A percentile compares a stretch with the other conserved stretches of the same genome.
These are phyloP conservation scores for Castor canadensis DNA, from an alignment of 2,113 vertebrate genomes.

Conservation along the genomic window DNA sequence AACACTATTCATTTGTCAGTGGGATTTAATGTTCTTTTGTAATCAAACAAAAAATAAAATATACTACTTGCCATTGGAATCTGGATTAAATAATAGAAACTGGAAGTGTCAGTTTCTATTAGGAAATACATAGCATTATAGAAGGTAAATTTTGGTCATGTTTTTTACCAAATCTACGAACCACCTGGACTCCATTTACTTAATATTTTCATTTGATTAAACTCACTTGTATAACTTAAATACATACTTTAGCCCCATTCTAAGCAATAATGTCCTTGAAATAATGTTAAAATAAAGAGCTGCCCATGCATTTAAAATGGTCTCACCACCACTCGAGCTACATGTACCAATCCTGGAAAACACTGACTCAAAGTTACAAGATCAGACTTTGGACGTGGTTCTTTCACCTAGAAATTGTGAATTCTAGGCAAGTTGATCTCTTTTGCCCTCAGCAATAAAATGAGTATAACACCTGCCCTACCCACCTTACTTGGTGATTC, in stretches of 20 bases:
- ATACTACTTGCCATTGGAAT: neutral
- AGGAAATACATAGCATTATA: neutral
- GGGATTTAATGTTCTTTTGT: neutral
- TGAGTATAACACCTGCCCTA: neutral
- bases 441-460: neutral
- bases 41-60: neutral
- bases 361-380: neutral
- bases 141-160: neutral
- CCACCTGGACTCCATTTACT: neutral
- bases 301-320: neutral
- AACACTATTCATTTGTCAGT: neutral
- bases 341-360: neutral
- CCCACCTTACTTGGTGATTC: neutral
- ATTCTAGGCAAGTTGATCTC: neutral
- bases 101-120: neutral
- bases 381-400: neutral
- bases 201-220: slow-evolving; percentile 11
- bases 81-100: neutral
- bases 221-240: neutral
- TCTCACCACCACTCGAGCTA: neutral
- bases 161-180: neutral
- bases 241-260: neutral
- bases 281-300: neutral
- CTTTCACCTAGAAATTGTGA: neutral
- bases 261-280: neutral